phyloP scores from a whole-genome alignment of 2,888 invertebrate species.

The Drosophila flavopinicola region DNA sequence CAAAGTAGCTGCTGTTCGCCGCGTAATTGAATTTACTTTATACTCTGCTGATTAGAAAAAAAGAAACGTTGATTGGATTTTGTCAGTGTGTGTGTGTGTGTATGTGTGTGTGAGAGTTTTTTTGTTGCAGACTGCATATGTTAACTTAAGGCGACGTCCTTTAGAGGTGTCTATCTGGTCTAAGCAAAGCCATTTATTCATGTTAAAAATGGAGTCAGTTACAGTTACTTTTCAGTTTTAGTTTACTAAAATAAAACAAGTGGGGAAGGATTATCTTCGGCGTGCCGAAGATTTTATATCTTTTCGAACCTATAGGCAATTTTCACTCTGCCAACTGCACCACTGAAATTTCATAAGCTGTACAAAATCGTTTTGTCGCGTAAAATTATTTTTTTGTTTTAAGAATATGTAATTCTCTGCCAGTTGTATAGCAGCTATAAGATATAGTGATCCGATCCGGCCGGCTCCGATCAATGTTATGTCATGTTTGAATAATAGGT shows the following conservation, averaged over 20 bases:
- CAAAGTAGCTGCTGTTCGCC: slow-evolving; percentile 70
- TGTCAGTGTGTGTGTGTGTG: slow-evolving; percentile 40
- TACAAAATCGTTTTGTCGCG: too few species aligned
- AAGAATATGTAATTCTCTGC: too few species aligned
- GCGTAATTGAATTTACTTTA: slow-evolving; percentile 79
- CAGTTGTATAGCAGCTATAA: too few species aligned
- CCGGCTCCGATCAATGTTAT: too few species aligned
- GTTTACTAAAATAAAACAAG: not conserved
- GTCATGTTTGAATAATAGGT: too few species aligned
- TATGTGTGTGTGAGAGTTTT: slow-evolving; percentile 28
- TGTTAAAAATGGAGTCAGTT: not conserved
- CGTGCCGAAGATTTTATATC: too few species aligned
- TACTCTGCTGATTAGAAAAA: slow-evolving; percentile 76
- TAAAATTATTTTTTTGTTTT: too few species aligned
- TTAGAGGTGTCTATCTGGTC: not conserved
- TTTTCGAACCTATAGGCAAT: too few species aligned
- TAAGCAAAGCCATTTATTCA: not conserved
- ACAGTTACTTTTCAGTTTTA: not conserved
- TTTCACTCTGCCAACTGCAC: too few species aligned
- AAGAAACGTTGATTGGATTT: slow-evolving; percentile 70
- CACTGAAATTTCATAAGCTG: too few species aligned
- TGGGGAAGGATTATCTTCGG: too few species aligned
- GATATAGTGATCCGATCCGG: too few species aligned
- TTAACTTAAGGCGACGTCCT: slow-evolving; percentile 10
- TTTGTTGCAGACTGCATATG: slow-evolving; percentile 20